Percentiles rank a stretch among this genome's conserved stretches.
These are phyloP conservation scores for Erpornis zantholeuca DNA, from an alignment of 2,113 vertebrate species.

Conservation along the genomic window DNA sequence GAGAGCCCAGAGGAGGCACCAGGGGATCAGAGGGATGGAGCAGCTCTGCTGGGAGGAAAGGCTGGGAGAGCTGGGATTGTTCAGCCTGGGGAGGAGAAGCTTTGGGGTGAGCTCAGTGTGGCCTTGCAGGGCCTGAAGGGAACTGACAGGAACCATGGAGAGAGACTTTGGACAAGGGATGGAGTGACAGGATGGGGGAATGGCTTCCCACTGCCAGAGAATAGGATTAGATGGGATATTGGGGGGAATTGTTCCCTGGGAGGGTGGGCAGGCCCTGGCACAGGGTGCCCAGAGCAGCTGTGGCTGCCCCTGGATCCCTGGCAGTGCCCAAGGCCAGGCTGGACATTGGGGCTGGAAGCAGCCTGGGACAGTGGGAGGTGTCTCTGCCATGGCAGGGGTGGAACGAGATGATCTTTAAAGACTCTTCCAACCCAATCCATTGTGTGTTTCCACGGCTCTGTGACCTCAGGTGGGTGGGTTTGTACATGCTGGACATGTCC, in stretches of 20 bases:
- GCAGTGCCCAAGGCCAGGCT: background rate
- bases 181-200: rapidly evolving
- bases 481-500: rapidly evolving
- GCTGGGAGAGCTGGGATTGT: background rate
- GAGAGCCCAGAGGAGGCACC: background rate
- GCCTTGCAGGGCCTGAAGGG: rapidly evolving
- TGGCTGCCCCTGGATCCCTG: background rate
- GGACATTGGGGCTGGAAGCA: background rate
- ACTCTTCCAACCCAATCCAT: background rate
- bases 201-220: rapidly evolving
- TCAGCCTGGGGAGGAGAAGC: background rate
- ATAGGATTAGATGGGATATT: rapidly evolving
- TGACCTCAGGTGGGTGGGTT: rapidly evolving
- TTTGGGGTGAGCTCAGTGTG: background rate
- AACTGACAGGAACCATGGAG: rapidly evolving
- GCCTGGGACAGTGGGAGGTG: rapidly evolving
- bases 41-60: background rate
- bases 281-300: background rate
- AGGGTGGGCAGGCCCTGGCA: background rate
- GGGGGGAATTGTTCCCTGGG: rapidly evolving
- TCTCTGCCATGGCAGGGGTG: background rate
- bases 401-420: rapidly evolving
- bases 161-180: rapidly evolving
- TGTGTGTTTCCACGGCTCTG: background rate
- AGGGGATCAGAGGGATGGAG: background rate